phyloP scores from a whole-genome alignment of 2,797 vertebrate species.

The Synaphobranchus kaupii region DNA sequence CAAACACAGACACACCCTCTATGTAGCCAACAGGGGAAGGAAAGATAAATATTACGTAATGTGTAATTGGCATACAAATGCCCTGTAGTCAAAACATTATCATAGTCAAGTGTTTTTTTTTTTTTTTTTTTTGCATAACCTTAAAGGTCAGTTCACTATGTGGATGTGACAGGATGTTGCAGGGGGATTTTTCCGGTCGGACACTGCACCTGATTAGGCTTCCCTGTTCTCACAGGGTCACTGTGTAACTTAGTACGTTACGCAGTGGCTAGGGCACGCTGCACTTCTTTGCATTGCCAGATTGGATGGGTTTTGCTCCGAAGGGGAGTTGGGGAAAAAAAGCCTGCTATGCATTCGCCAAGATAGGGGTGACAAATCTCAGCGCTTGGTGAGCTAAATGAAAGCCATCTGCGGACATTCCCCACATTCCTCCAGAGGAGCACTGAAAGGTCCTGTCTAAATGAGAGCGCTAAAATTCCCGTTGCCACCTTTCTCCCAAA shows the following conservation, averaged over 20 bases:
- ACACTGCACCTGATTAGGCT: neutral
- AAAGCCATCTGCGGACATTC: conserved; percentile 28
- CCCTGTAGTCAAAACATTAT: conserved; percentile 34
- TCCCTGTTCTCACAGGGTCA: neutral
- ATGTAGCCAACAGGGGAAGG: conserved; percentile 17
- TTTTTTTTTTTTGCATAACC: conserved; percentile 22
- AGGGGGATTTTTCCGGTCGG: too few species aligned
- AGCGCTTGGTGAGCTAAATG: neutral
- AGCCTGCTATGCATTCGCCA: neutral
- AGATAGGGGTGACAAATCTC: neutral
- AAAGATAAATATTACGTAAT: conserved; percentile 40
- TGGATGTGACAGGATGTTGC: conserved; percentile 12
- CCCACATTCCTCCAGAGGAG: conserved; percentile 19
- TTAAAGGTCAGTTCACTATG: conserved; percentile 21
- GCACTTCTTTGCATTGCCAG: neutral
- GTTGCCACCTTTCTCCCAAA: neutral
- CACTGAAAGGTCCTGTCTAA: conserved; percentile 6
- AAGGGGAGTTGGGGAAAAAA: neutral
- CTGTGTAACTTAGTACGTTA: neutral
- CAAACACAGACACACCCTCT: conserved; percentile 40
- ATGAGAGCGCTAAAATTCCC: neutral
- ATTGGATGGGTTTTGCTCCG: neutral
- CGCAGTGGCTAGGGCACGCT: neutral
- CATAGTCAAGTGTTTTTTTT: conserved; percentile 25
- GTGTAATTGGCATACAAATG: conserved; percentile 31